Conservation (phyloP, 2,888 invertebrate genomes). For the Rhagium mordax region DNA sequence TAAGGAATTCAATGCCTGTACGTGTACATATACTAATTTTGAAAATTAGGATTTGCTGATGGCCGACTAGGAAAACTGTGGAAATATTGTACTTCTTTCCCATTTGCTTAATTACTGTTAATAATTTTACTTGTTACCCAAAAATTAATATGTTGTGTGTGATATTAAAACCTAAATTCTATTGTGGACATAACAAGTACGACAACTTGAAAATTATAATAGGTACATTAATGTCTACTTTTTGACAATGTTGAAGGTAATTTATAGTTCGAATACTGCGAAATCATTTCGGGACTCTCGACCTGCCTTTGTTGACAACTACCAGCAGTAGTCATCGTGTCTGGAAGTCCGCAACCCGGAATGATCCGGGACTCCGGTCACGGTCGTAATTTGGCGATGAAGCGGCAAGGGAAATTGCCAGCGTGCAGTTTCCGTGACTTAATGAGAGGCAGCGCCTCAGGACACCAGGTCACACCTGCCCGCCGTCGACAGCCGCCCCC, state of each 20-base stretch:
- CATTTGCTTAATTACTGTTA: too few relatives aligned
- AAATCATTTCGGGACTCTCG: not conserved
- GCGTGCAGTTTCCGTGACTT: conserved; percentile 71
- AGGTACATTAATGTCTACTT: too few relatives aligned
- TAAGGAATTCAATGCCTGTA: too few relatives aligned
- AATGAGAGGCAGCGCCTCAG: conserved; percentile 68
- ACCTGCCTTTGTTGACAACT: not conserved
- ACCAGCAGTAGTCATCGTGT: not conserved
- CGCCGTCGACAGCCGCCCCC: not conserved
- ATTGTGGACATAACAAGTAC: too few relatives aligned
- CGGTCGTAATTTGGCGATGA: conserved; percentile 69
- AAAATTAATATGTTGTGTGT: too few relatives aligned
- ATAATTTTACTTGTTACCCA: too few relatives aligned
- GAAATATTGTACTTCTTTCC: too few relatives aligned
- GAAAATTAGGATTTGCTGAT: too few relatives aligned
- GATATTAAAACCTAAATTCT: too few relatives aligned
- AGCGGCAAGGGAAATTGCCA: conserved; percentile 70
- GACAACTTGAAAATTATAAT: too few relatives aligned
- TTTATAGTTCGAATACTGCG: not conserved
- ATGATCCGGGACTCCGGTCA: conserved; percentile 65
- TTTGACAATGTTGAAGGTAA: not conserved
- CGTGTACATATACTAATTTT: too few relatives aligned
- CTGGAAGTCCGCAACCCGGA: conserved; percentile 34
- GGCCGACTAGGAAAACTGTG: too few relatives aligned
- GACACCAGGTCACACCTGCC: conserved; percentile 49